Base-by-base conservation (phyloP, 2,797 vertebrate genomes). In the Cephalopachus bancanus region DNA sequence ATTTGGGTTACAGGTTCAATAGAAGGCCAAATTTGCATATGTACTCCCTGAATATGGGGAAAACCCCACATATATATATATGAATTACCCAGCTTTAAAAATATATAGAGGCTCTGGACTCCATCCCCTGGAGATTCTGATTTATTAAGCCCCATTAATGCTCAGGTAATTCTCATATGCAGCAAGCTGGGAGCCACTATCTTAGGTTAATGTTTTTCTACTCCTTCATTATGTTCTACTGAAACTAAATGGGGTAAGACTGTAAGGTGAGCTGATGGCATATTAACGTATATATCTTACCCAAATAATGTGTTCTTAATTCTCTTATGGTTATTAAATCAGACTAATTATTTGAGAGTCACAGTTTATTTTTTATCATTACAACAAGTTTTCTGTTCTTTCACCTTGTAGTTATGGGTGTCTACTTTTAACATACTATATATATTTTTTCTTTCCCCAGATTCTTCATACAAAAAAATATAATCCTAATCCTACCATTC, bases 261-360 rank as follows among this genome's bases (percentile, higher is more conserved):
- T 69, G 7, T n/a, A 65, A 37, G 81, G n/a, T 67, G 75, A 93
- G 33, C 71, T 74, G 59, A 69, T 44, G 59, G 16, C 49, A 28
- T 79, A 10, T 55, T 85, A 83, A 76, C 64, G 83, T 0, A 64
- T 71, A 49, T 76, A 10, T 91, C 74, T 28, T 93, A 69, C 15
- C 69, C 74, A 86, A 3, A 26, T 59, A 74, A 14, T 85, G 4
- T 37, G 17, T 72, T 30, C 67, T 60, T 85, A 15, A 11, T 60
- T 95, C 57, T 28, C 0, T 79, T 74, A 33, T 44, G 75, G 55
- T 95, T 95, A 90, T 55, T 83, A 72, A 91, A 83, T 91, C 62
- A 26, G 19, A 89, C 83, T 44, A 84, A 65, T 87, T 60, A 20
- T 89, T 86, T 83, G 75, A 57, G 65, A 90, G 9, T 76, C 65